Base-by-base conservation (phyloP, 2,113 vertebrate genomes). In the Monarcha castaneiventris region DNA sequence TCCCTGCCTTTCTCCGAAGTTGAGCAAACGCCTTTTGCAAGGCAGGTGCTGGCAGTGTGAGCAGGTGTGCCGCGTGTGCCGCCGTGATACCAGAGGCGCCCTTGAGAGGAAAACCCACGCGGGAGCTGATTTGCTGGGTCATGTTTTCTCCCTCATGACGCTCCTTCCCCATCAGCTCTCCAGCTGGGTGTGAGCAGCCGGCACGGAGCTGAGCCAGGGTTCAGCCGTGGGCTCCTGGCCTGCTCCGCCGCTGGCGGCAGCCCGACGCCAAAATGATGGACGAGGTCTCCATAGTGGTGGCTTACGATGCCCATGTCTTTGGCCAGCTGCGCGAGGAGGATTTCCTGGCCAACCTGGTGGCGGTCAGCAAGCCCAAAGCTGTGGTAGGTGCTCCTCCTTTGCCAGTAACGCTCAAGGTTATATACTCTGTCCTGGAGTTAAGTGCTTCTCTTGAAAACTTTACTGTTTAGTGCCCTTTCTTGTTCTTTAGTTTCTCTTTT, bases 241-340 rank as follows among this genome's bases (percentile, higher is more conserved):
- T 13, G 86, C 86, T 67, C 69, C 37, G 67, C 93, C 14, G 23
- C 91, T 82, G 41, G 49, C 56, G 19, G 81, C 94, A 84, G 92
- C 51, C 84, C 78, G 91, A 87, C 35, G 63, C 87, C 98, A 99
- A 96, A 96, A 99, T 99, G 99, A 99, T 99, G 99, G 98, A 99
- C 98, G 99, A 99, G 97, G 94, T 99, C 97, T 99, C 99, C 80
- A 99, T 99, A 87, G 98, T 97, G 96, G 99, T 99, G 97, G 99
- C 99, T 30, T 99, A 99, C 29, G 97, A 99, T 41, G 99, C 99
- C 86, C 99, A 99, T 26, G 98, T 99, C 35, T 99, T 99, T 66
- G 99, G 98, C 93, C 99, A 99, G 95, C 98, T 98, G 67, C 97
- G 92, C 0, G 99, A 99, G 16, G 99, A 99, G 95, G 99, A 99